Percentiles rank a stretch among this genome's conserved stretches.
phyloP scores from a whole-genome alignment of 1,140 invertebrate species.

The Leptinotarsa lineolata region DNA sequence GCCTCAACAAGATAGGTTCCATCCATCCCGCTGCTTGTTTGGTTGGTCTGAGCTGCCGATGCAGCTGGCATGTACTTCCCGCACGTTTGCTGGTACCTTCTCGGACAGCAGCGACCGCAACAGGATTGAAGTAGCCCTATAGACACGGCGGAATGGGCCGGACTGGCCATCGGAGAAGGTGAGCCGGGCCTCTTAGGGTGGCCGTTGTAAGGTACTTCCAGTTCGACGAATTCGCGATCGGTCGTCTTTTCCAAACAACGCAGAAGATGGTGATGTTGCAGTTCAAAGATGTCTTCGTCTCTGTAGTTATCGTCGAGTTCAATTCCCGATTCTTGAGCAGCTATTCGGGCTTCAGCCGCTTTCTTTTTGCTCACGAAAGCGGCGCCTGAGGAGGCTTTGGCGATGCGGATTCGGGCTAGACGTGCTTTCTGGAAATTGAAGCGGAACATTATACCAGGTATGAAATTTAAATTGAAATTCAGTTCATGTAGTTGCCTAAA shows the following conservation, averaged over 20 bases:
- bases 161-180: slow-evolving; percentile 82
- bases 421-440: slow-evolving; percentile 90
- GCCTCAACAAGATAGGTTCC: slow-evolving; percentile 82
- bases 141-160: slow-evolving; percentile 80
- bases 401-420: slow-evolving; percentile 94
- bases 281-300: slow-evolving; percentile 97
- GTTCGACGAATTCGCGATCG: slow-evolving; percentile 94
- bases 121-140: slow-evolving; percentile 79
- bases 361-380: slow-evolving; percentile 99
- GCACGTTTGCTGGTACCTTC: slow-evolving; percentile 85
- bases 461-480: not conserved
- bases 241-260: slow-evolving; percentile 98
- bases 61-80: slow-evolving; percentile 83
- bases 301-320: slow-evolving; percentile 85
- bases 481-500: not conserved
- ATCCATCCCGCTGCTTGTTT: slow-evolving; percentile 77
- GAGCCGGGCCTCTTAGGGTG: slow-evolving; percentile 86
- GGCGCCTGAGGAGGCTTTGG: slow-evolving; percentile 98
- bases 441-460: not conserved
- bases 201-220: slow-evolving; percentile 93
- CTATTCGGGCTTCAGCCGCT: slow-evolving; percentile 92
- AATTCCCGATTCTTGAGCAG: slow-evolving; percentile 87
- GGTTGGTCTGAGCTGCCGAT: slow-evolving; percentile 73
- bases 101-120: slow-evolving; percentile 84
- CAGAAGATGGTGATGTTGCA: slow-evolving; percentile 98